These are phyloP conservation scores for Cydia fagiglandana DNA, from an alignment of 1,140 invertebrate species.

Conservation along the genomic window DNA sequence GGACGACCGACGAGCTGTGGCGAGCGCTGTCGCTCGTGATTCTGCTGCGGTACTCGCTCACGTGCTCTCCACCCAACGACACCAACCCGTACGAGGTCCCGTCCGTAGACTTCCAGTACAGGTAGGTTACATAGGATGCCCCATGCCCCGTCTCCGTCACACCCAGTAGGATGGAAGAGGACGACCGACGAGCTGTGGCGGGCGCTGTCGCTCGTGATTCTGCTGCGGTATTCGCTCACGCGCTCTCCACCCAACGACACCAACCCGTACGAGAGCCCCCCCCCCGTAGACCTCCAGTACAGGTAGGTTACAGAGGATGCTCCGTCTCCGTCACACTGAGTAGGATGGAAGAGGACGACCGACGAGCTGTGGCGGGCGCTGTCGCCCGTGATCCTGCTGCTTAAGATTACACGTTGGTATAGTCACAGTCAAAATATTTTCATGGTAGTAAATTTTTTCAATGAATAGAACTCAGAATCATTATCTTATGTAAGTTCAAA, in stretches of 20 bases:
- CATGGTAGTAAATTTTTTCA: too few relatives aligned
- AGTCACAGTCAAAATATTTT: too few relatives aligned
- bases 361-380: slow-evolving; percentile 55
- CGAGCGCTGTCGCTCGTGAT: slow-evolving; percentile 54
- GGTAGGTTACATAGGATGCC: slow-evolving; percentile 43
- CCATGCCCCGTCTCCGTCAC: too few relatives aligned
- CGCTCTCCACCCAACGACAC: slow-evolving; percentile 42
- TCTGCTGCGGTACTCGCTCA: slow-evolving; percentile 52
- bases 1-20: slow-evolving; percentile 49
- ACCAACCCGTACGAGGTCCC: slow-evolving; percentile 60
- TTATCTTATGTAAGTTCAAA: too few relatives aligned
- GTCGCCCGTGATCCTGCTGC: slow-evolving; percentile 49
- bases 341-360: slow-evolving; percentile 1
- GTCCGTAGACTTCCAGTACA: slow-evolving; percentile 61
- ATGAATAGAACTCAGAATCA: too few relatives aligned
- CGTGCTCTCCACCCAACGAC: slow-evolving; percentile 44
- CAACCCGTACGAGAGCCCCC: slow-evolving; percentile 61
- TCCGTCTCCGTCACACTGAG: not conserved
- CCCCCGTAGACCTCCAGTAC: slow-evolving; percentile 60
- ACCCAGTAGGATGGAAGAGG: not conserved
- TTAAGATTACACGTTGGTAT: too few relatives aligned
- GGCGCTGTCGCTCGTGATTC: slow-evolving; percentile 56
- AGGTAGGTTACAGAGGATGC: slow-evolving; percentile 46
- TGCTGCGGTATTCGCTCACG: slow-evolving; percentile 53
- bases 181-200: slow-evolving; percentile 49